Evolutionary conservation across 2,888 invertebrate genomes (phyloP).

Genomic region (Adineta ricciae): DNA sequence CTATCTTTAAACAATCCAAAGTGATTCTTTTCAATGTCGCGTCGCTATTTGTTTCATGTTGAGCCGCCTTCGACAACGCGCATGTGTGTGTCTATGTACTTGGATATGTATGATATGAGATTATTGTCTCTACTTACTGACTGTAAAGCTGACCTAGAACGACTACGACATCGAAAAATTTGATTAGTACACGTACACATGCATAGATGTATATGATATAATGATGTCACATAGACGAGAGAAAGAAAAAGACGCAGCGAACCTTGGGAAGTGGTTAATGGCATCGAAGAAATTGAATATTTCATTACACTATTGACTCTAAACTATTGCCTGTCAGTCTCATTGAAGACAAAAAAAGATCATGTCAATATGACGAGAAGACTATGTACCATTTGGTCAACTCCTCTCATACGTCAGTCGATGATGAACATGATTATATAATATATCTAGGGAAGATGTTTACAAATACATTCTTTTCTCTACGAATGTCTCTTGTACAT

Average conservation of each 20-base stretch:
- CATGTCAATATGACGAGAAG: neutral
- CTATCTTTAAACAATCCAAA: neutral
- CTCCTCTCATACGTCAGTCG: neutral
- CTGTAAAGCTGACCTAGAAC: neutral
- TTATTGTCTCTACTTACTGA: neutral
- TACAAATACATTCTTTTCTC: neutral
- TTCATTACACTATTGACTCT: neutral
- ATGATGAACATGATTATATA: neutral
- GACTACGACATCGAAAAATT: neutral
- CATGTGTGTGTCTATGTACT: neutral
- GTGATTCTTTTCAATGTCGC: neutral
- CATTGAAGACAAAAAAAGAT: neutral
- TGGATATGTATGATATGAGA: conserved; percentile 8
- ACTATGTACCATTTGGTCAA: neutral
- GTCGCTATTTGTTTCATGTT: neutral
- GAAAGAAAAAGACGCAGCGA: neutral
- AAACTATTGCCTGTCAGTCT: neutral
- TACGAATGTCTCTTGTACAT: neutral
- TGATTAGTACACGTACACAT: neutral
- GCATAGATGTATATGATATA: neutral
- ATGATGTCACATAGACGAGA: neutral
- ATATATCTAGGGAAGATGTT: neutral
- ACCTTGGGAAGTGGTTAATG: neutral
- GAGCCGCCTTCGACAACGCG: neutral
- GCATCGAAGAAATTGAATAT: neutral